phyloP scores from a whole-genome alignment of 2,888 invertebrate species.

The Spisula solida region DNA sequence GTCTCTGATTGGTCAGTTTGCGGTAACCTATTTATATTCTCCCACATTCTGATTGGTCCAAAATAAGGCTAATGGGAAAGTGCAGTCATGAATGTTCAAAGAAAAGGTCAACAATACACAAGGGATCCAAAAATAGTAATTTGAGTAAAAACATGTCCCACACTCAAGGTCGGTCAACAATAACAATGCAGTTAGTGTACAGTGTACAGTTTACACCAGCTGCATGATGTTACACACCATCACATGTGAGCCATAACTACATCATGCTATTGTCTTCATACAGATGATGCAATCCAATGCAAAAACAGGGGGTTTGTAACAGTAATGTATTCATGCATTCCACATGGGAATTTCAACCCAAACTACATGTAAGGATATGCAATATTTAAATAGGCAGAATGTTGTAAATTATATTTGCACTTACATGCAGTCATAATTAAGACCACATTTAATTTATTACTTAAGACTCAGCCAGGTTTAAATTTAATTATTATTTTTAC shows the following conservation, averaged over 20 bases:
- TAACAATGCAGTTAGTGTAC: neutral
- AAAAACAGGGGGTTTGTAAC: constrained; percentile 2
- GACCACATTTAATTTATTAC: too few species aligned
- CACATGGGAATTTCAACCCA: neutral
- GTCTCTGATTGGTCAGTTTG: constrained; percentile 15
- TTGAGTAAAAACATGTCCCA: neutral
- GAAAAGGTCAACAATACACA: constrained; percentile 20
- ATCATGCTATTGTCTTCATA: constrained; percentile 18
- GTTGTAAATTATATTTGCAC: too few species aligned
- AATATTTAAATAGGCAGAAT: too few species aligned
- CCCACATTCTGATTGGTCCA: constrained; percentile 21
- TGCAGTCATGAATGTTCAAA: constrained; percentile 2
- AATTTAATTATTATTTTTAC: too few species aligned
- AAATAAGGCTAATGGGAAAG: neutral
- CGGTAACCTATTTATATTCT: neutral
- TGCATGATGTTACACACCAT: neutral
- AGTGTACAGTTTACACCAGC: neutral
- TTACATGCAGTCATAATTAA: too few species aligned
- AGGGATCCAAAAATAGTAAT: constrained; percentile 24
- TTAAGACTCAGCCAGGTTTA: too few species aligned
- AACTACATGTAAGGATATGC: too few species aligned
- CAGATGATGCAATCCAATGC: neutral
- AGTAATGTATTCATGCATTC: neutral
- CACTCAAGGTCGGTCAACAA: neutral
- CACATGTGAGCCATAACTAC: constrained; percentile 1